phyloP scores from a whole-genome alignment of 2,888 invertebrate species.

The Stenodema calcarata region DNA sequence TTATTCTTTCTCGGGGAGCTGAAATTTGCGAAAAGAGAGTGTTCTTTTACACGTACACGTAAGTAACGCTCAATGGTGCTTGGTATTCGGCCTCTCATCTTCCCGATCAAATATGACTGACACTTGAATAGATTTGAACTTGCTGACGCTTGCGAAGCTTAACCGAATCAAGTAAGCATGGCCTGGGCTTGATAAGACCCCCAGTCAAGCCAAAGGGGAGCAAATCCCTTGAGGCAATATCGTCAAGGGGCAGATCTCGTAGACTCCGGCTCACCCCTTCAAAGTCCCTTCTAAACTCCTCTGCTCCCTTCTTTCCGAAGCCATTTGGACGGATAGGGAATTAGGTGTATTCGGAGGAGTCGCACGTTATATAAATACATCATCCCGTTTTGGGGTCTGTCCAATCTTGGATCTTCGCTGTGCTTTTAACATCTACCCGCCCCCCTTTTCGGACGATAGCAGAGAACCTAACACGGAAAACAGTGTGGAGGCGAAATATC shows the following conservation, averaged over 20 bases:
- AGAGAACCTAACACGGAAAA: background rate
- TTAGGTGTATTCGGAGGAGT: background rate
- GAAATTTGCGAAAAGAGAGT: too few relatives aligned
- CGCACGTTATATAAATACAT: background rate
- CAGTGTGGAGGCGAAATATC: background rate
- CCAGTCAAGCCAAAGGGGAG: background rate
- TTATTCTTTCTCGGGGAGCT: too few relatives aligned
- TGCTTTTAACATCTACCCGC: background rate
- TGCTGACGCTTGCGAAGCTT: background rate
- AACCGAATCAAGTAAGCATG: conserved; percentile 10
- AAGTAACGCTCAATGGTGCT: background rate
- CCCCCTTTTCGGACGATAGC: background rate
- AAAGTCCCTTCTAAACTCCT: background rate
- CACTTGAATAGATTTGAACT: background rate
- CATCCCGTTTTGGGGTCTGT: background rate
- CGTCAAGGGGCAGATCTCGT: conserved; percentile 15
- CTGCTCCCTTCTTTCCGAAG: background rate
- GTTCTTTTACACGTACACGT: background rate
- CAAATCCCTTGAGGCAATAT: conserved; percentile 31
- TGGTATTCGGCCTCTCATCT: background rate
- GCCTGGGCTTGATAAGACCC: background rate
- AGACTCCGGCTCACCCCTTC: background rate
- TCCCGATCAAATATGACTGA: background rate
- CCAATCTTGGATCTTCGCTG: background rate
- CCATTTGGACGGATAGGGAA: background rate